Percentiles rank a stretch among this genome's conserved stretches.
Evolutionary conservation across 2,797 vertebrate species (phyloP).

Genomic region (Sebastes matsubarae): DNA sequence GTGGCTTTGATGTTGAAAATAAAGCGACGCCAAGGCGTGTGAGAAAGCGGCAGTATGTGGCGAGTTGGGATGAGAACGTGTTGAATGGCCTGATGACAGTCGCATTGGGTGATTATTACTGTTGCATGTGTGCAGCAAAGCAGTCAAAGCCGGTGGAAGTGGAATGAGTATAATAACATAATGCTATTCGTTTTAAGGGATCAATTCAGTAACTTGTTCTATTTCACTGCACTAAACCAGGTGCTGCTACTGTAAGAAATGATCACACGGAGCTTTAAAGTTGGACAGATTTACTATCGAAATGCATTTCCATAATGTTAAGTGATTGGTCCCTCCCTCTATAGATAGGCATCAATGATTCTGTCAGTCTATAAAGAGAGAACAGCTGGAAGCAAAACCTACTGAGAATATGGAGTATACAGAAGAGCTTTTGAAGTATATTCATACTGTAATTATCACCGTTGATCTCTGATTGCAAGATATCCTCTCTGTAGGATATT

Average conservation of each 20-base stretch:
- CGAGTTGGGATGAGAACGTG: no score
- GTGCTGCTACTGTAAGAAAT: background rate
- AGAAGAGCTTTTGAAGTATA: background rate
- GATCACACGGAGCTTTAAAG: background rate
- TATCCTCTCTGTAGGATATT: constrained; percentile 8
- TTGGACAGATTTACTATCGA: background rate
- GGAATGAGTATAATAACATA: background rate
- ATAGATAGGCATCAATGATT: background rate
- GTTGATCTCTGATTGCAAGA: constrained; percentile 11
- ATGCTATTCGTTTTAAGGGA: background rate
- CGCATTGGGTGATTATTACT: no score
- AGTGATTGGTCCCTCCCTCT: background rate
- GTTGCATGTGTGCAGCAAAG: background rate
- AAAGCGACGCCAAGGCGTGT: no score
- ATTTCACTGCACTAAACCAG: background rate
- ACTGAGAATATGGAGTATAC: background rate
- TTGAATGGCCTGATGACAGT: no score
- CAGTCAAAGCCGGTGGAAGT: background rate
- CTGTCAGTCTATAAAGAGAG: background rate
- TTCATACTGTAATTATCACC: background rate
- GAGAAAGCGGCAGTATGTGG: no score
- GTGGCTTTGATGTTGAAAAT: no score
- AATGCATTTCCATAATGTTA: background rate
- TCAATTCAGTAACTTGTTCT: background rate
- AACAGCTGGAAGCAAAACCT: background rate